Evolutionary conservation across 2,888 invertebrate species (phyloP).

Genomic region (Frankliniella intonsa): DNA sequence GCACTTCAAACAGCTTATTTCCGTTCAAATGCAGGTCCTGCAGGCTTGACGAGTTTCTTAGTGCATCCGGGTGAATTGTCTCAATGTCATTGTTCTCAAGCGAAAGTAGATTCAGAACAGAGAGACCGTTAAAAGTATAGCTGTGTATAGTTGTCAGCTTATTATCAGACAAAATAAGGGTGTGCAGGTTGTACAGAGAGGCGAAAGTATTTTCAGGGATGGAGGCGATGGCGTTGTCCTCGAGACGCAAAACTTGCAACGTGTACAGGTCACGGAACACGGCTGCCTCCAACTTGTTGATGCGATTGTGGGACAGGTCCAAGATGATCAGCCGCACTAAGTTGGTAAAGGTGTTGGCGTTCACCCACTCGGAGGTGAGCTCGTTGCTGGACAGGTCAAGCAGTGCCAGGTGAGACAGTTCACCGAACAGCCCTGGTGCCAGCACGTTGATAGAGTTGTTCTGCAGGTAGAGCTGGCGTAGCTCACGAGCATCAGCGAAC

Average conservation of each 20-base stretch:
- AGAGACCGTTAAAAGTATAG: conserved; percentile 70
- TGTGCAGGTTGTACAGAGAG: conserved; percentile 71
- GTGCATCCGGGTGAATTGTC: conserved; percentile 66
- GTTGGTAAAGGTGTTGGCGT: conserved; percentile 72
- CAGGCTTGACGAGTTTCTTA: conserved; percentile 72
- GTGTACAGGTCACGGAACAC: conserved; percentile 74
- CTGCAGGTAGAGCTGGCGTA: conserved; percentile 74
- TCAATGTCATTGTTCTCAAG: conserved; percentile 75
- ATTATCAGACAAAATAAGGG: conserved; percentile 75
- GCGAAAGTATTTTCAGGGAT: conserved; percentile 75
- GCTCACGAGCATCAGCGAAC: conserved; percentile 69
- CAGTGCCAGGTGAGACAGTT: conserved; percentile 67
- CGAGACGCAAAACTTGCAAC: conserved; percentile 72
- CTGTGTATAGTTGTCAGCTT: conserved; percentile 68
- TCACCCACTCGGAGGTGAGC: conserved; percentile 76
- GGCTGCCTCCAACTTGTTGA: conserved; percentile 68
- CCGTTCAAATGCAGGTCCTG: conserved; percentile 79
- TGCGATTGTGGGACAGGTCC: conserved; percentile 70
- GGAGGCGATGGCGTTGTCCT: conserved; percentile 70
- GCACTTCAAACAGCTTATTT: conserved; percentile 71
- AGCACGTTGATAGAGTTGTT: conserved; percentile 78
- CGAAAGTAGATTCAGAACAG: conserved; percentile 69
- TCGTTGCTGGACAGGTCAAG: conserved; percentile 75
- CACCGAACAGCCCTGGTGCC: conserved; percentile 73
- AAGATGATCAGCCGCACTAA: conserved; percentile 70